These are phyloP conservation scores for Oscheius sp. DNA, from an alignment of 1,140 invertebrate genomes.

Conservation along the genomic window DNA sequence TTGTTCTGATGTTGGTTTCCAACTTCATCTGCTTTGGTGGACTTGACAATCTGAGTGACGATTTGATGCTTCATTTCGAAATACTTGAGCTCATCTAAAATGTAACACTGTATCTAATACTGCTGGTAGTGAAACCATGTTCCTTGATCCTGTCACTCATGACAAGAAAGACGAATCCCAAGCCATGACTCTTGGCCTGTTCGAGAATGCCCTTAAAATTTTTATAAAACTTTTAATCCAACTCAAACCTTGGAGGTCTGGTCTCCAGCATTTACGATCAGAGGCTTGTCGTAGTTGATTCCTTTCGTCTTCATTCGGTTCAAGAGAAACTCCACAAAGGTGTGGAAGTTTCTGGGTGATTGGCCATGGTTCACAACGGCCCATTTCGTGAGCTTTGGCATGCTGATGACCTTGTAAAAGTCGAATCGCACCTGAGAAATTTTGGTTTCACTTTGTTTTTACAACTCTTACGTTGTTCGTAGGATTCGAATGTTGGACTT, in stretches of 20 bases:
- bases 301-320: background rate
- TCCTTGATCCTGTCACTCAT: background rate
- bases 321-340: background rate
- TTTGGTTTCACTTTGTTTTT: too few species aligned
- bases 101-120: too few species aligned
- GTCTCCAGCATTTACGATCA: background rate
- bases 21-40: background rate
- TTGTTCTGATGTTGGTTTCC: background rate
- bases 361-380: background rate
- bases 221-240: too few species aligned
- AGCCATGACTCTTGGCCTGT: background rate
- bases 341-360: background rate
- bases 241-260: too few species aligned
- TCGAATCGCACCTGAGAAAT: too few species aligned
- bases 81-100: conserved; percentile 1
- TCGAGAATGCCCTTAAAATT: background rate
- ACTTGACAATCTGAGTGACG: background rate
- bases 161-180: background rate
- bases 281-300: background rate
- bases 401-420: too few species aligned
- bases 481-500: too few species aligned
- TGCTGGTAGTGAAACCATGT: too few species aligned
- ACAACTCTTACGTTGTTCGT: too few species aligned
- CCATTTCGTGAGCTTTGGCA: background rate
- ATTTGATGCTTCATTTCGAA: background rate